Base-by-base conservation (phyloP, 2,888 invertebrate genomes). In the Plagiodera versicolora region DNA sequence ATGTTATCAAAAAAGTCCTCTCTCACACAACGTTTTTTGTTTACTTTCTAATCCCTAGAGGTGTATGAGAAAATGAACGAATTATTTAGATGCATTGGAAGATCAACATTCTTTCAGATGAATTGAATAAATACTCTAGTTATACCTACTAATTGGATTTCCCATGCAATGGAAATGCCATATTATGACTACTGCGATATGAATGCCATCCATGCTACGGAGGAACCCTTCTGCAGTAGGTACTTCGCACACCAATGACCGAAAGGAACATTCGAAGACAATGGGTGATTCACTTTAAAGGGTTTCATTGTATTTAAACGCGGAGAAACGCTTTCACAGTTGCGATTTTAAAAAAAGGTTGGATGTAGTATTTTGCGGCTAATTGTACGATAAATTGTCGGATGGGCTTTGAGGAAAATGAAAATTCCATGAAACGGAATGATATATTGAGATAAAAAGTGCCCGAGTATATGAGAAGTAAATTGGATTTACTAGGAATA, bases 301-400 rank as follows among this genome's bases (percentile, higher is more conserved):
- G 52, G 10, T 24, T 52, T 52, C 52, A 52, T 52, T 52, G 52
- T 52, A 52, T 52, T 52, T 39, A 52, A 52, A 52, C 18, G 35
- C 35, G 20, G 19, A 17, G 19, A 20, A 52, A 39, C 9, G 20
- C 52, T 35, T 52, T 52, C 52, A 39, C 39, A 52, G 35, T 39
- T 52, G 19, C 11, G 19, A 11, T 52, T 20, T 8, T n/a, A 20
- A 20, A 52, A 52, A 52, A 52, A 39, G 20, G 39, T 39, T 51
- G 19, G 39, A 52, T 39, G 39, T n/a, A 24, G 52, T 52, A 52
- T 35, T 52, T 52, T 52, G 52, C 20, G 2, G 14, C 52, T 52
- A 39, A 52, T 52, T 52, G 52, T 39, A 24, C 10, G 20, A 52
- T 52, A 52, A 52, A 52, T 52, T 52, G 39, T 52, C 19, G 39